Conservation (phyloP, 2,113 vertebrate species). For the Tretioscincus oriximinensis region DNA sequence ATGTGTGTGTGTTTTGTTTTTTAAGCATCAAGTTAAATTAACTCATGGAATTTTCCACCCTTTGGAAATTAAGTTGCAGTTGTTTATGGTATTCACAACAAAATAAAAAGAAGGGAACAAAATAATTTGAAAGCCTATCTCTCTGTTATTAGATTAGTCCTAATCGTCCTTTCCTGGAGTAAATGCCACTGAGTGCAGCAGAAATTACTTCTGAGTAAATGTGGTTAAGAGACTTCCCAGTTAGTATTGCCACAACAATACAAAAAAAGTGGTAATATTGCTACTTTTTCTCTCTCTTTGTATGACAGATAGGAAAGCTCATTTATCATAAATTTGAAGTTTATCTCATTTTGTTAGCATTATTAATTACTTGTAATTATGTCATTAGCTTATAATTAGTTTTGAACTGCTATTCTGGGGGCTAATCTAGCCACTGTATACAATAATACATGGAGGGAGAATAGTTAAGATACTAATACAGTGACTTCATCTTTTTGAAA, state of each 20-base stretch:
- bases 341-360: slow-evolving; percentile 47
- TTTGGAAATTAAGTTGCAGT: slow-evolving; percentile 69
- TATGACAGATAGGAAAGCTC: slow-evolving; percentile 17
- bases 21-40: slow-evolving; percentile 70
- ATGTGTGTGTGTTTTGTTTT: slow-evolving; percentile 39
- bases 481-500: slow-evolving; percentile 51
- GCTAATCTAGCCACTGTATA: slow-evolving; percentile 27
- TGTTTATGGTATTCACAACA: slow-evolving; percentile 61
- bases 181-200: background rate
- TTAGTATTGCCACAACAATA: background rate
- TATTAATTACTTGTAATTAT: slow-evolving; percentile 38
- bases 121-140: slow-evolving; percentile 49
- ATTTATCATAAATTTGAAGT: background rate
- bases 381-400: slow-evolving; percentile 39
- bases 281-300: background rate
- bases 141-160: background rate
- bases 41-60: slow-evolving; percentile 73
- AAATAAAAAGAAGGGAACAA: slow-evolving; percentile 58
- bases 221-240: background rate
- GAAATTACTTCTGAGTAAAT: background rate
- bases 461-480: slow-evolving; percentile 37
- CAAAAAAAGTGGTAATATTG: background rate
- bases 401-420: slow-evolving; percentile 21
- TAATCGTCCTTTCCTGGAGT: too few species aligned
- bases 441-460: slow-evolving; percentile 31